Conservation (phyloP, 2,113 vertebrate genomes). For the Sorex fumeus region DNA sequence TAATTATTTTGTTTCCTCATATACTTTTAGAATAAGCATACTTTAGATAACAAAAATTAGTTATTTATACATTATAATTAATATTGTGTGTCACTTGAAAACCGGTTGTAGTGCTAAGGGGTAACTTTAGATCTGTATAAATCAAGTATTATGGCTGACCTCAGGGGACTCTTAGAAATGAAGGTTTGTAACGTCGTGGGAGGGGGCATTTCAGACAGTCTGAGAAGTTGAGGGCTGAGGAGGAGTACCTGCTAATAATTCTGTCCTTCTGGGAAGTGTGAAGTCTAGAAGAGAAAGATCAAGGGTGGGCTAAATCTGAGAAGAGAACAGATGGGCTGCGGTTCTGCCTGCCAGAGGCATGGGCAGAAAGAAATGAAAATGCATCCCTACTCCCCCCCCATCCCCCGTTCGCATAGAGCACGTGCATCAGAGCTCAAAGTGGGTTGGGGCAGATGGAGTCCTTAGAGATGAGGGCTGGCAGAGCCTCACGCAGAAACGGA, state of each 20-base stretch:
- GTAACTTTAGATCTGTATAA: neutral
- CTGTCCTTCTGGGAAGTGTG: conserved; percentile 80
- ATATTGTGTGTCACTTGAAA: neutral
- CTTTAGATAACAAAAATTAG: neutral
- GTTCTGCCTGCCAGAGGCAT: conserved; percentile 86
- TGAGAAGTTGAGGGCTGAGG: conserved; percentile 49
- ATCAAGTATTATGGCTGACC: neutral
- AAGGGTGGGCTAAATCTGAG: conserved; percentile 86
- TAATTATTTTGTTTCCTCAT: neutral
- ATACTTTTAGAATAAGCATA: neutral
- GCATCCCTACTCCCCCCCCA: conserved; percentile 82
- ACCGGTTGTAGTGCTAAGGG: neutral
- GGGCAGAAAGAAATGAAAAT: conserved; percentile 86
- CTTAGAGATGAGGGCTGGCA: conserved; percentile 76
- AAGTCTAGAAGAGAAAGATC: conserved; percentile 85
- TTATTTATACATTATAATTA: neutral
- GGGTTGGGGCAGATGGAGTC: conserved; percentile 85
- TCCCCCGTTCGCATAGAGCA: conserved; percentile 82
- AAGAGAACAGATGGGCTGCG: conserved; percentile 89
- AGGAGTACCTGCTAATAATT: conserved; percentile 59
- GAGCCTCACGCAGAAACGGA: conserved; percentile 55
- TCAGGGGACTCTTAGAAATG: neutral
- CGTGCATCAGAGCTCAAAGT: conserved; percentile 81
- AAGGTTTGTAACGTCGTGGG: neutral
- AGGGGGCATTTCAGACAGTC: neutral